phyloP scores from a whole-genome alignment of 2,113 vertebrate species.

The Eira barbara region DNA sequence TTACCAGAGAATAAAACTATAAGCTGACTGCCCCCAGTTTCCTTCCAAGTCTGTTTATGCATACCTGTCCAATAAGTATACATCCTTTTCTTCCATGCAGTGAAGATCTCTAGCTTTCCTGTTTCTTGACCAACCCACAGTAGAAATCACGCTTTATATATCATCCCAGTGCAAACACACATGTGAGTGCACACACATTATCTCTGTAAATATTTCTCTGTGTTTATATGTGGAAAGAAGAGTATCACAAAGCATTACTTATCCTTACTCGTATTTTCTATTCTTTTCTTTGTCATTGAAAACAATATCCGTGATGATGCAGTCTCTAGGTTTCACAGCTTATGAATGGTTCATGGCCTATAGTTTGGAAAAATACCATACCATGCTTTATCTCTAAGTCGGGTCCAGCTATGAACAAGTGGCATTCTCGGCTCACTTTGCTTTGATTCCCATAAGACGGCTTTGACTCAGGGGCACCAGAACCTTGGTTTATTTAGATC shows the following conservation, averaged over 20 bases:
- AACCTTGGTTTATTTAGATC: not conserved
- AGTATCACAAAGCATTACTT: constrained; percentile 22
- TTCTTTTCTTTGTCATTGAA: not conserved
- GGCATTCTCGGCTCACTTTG: not conserved
- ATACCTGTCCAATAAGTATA: not conserved
- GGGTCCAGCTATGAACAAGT: not conserved
- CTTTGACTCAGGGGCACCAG: not conserved
- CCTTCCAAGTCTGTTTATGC: not conserved
- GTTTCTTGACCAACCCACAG: not conserved
- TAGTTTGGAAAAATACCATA: not conserved
- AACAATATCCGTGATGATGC: not conserved
- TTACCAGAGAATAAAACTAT: not conserved
- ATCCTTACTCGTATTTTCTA: not conserved
- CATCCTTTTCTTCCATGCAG: not conserved
- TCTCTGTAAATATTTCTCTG: not conserved
- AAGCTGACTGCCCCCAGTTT: not conserved
- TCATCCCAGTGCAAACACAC: not conserved
- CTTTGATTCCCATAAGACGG: not conserved
- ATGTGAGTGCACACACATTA: not conserved
- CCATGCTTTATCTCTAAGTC: not conserved
- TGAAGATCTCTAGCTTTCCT: not conserved
- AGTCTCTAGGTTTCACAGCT: not conserved
- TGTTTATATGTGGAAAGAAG: not conserved
- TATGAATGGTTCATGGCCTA: not conserved
- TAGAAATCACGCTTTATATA: not conserved